A percentile compares a stretch with the other conserved stretches of the same genome.
phyloP scores from a whole-genome alignment of 2,888 invertebrate species.

The Iphiclides podalirius region DNA sequence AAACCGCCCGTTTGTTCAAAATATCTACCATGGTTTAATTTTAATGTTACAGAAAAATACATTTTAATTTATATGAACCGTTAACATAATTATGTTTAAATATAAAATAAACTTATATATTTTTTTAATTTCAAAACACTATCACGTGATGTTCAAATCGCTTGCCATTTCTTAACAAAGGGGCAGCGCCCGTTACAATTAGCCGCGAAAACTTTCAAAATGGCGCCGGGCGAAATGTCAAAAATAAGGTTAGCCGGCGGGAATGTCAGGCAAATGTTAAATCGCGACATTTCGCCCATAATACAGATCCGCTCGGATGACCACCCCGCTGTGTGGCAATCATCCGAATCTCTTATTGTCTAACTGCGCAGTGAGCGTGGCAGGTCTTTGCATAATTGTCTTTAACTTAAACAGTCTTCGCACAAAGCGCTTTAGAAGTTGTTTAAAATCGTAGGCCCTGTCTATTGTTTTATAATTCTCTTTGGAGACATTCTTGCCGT shows the following conservation, averaged over 20 bases:
- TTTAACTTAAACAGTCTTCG: slow-evolving; percentile 11
- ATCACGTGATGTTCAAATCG: no score
- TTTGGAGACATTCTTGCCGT: no score
- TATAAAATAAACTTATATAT: no score
- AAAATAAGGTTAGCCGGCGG: slow-evolving; percentile 31
- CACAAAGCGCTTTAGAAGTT: background rate
- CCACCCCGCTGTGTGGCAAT: slow-evolving; percentile 27
- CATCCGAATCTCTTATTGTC: slow-evolving; percentile 25
- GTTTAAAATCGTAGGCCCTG: slow-evolving; percentile 3
- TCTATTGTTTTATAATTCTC: no score
- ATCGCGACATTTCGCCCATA: slow-evolving; percentile 29
- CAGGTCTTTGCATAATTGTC: slow-evolving; percentile 28
- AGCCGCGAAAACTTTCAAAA: slow-evolving; percentile 29
- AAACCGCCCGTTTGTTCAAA: no score
- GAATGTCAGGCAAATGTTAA: slow-evolving; percentile 33
- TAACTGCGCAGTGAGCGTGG: slow-evolving; percentile 18
- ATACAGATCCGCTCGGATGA: slow-evolving; percentile 32
- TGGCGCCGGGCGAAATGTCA: slow-evolving; percentile 38
- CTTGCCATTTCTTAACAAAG: no score
- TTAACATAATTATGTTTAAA: no score
- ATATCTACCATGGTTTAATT: no score
- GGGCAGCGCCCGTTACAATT: no score
- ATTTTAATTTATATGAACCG: no score
- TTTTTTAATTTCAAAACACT: no score
- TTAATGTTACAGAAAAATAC: no score